phyloP scores from a whole-genome alignment of 2,797 vertebrate genomes.

The Centroberyx gerrardi region DNA sequence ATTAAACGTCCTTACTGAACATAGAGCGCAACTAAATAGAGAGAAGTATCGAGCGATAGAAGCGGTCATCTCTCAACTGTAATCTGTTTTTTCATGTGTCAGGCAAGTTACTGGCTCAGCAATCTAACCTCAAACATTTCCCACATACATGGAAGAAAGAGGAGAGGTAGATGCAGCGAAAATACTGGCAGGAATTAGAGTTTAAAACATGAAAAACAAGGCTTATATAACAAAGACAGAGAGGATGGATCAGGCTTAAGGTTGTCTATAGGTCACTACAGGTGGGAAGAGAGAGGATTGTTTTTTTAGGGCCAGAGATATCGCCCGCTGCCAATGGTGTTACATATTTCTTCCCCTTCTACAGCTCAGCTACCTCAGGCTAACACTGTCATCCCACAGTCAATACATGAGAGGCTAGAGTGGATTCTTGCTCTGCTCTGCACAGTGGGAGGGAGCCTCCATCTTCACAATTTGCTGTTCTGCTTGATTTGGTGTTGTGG shows the following conservation, averaged over 20 bases:
- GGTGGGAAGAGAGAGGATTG: constrained; percentile 1
- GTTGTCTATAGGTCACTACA: neutral
- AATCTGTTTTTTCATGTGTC: constrained; percentile 10
- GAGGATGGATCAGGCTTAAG: constrained; percentile 1
- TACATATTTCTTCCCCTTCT: neutral
- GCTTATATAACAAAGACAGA: constrained; percentile 5
- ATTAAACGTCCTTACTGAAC: constrained; percentile 5
- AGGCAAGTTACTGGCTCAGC: constrained; percentile 11
- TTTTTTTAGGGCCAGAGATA: neutral
- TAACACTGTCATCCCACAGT: neutral
- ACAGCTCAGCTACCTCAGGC: neutral
- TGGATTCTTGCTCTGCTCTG: constrained; percentile 3
- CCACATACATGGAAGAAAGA: neutral
- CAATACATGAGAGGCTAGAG: neutral
- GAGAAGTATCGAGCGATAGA: neutral
- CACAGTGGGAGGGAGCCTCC: neutral
- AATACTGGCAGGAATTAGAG: neutral
- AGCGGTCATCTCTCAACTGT: constrained; percentile 22
- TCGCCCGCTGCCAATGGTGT: neutral
- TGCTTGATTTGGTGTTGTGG: neutral
- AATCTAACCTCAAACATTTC: neutral
- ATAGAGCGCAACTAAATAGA: constrained; percentile 7
- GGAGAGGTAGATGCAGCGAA: neutral
- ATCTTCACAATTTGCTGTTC: neutral
- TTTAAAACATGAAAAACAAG: constrained; percentile 10